Evolutionary conservation across 2,797 vertebrate genomes (phyloP), one percentile per base, ranked within the genome.

Genomic region (Chelidonichthys spinosus): DNA sequence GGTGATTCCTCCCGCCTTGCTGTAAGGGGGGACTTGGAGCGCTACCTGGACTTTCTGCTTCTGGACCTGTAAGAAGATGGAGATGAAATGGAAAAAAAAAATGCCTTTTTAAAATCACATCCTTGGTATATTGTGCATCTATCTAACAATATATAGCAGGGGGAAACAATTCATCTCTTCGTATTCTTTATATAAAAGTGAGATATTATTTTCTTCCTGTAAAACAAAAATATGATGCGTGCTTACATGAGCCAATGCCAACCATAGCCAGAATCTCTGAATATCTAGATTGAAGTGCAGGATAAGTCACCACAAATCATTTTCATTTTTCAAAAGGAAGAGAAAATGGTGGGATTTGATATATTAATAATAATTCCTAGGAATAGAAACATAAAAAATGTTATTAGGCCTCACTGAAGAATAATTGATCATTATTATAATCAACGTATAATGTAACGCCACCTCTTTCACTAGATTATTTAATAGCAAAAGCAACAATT

Each of bases 1-100:
- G 93, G 62, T 90, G 90, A 82, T 87, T 90, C 69, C 92, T 90
- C 11, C 82, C 85, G 15, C 44, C 83, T n/a, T 82, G 89, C 61
- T 89, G 92, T 61, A 86, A 66, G 32, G 79, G 81, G 1, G 90
- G 88, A 78, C 92, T 93, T 14, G 83, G 80, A 52, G 81, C 82
- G 7, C 87, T 90, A 64, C 75, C 66, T 63, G 79, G 89, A 82
- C 87, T 87, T 62, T 92, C 91, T 74, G 86, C 91, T 60, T 94
- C 94, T 72, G 86, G 91, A 63, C 84, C 94, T 95, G 81, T n/a
- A 52, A 70, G 64, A 71, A 70, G 43, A 83, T 11, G 9, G 42
- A 25, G 25, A 76, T 36, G 15, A 40, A 25, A 25, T 25, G 25
- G 25, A 25, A 25, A 25, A 25, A 25, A 25, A 25, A 25, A 25